A percentile compares a stretch with the other conserved stretches of the same genome.
These are phyloP conservation scores for Trachelus tabidus DNA, from an alignment of 2,888 invertebrate genomes.

Conservation along the genomic window DNA sequence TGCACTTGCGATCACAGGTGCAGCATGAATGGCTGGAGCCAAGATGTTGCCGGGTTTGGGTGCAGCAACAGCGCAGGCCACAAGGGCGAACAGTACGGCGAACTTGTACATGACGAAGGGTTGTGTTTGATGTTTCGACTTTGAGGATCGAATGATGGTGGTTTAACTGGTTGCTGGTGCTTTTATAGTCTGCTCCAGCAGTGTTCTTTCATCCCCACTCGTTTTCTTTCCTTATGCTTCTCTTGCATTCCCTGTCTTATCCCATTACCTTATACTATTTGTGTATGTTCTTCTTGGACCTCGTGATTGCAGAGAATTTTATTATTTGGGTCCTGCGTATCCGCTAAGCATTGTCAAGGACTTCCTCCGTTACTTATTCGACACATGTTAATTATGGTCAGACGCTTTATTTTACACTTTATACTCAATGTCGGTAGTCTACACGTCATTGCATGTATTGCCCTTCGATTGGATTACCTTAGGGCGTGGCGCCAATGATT, in stretches of 20 bases:
- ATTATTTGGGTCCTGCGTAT: no score
- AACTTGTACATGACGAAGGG: slow-evolving; percentile 50
- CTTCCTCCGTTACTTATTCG: no score
- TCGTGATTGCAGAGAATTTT: no score
- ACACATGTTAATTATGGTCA: no score
- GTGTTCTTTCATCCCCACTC: slow-evolving; percentile 2
- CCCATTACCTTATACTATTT: no score
- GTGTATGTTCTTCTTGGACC: no score
- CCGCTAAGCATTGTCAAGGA: no score
- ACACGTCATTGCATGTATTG: neutral
- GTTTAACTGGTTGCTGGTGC: slow-evolving; percentile 22
- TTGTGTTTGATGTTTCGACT: slow-evolving; percentile 13
- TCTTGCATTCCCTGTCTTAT: no score
- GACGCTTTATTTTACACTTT: no score
- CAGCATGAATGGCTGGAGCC: slow-evolving; percentile 51
- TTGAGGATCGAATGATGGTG: slow-evolving; percentile 48
- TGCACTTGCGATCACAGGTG: slow-evolving; percentile 46
- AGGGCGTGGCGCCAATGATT: neutral
- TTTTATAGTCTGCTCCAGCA: slow-evolving; percentile 40
- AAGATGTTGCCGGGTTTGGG: slow-evolving; percentile 54
- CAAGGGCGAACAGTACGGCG: slow-evolving; percentile 44
- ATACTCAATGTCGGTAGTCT: neutral
- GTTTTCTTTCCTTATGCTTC: no score
- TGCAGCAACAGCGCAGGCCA: slow-evolving; percentile 66
- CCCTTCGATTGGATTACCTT: neutral